Percentiles rank a stretch among this genome's conserved stretches.
phyloP scores from a whole-genome alignment of 2,113 vertebrate species.

The Megaptera novaeangliae region DNA sequence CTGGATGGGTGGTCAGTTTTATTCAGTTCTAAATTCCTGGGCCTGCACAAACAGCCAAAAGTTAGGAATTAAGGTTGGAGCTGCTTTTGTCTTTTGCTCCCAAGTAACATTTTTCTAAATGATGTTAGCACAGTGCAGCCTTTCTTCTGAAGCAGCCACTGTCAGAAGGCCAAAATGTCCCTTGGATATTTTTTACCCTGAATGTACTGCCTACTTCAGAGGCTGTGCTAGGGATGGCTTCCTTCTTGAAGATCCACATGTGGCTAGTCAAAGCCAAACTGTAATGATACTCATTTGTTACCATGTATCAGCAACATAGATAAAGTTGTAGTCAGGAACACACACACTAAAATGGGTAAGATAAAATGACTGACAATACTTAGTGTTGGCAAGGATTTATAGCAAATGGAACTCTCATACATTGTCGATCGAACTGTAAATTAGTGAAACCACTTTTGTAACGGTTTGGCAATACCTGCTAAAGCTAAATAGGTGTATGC shows the following conservation, averaged over 20 bases:
- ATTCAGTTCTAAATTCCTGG: constrained; percentile 41
- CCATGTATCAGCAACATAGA: background rate
- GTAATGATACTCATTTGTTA: background rate
- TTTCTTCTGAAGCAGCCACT: constrained; percentile 41
- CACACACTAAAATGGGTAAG: background rate
- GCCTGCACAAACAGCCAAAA: constrained; percentile 12
- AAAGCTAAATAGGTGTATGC: background rate
- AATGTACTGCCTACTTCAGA: constrained; percentile 16
- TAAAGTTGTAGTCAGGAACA: background rate
- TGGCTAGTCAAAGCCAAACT: background rate
- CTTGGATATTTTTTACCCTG: constrained; percentile 4
- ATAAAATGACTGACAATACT: background rate
- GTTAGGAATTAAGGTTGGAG: constrained; percentile 38
- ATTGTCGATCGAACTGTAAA: background rate
- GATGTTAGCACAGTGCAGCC: constrained; percentile 10
- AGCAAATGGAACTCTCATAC: background rate
- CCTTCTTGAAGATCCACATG: background rate
- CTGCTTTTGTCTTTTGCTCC: constrained; percentile 41
- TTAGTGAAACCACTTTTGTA: constrained; percentile 6
- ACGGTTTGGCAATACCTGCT: background rate
- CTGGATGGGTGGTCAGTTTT: constrained; percentile 49
- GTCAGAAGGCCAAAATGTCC: background rate
- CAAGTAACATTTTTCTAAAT: constrained; percentile 51
- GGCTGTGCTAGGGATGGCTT: background rate
- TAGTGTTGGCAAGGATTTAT: background rate